A percentile compares a stretch with the other conserved stretches of the same genome.
These are phyloP conservation scores for Oryctolagus cuniculus DNA, from an alignment of 2,113 vertebrate genomes.

Conservation along the genomic window DNA sequence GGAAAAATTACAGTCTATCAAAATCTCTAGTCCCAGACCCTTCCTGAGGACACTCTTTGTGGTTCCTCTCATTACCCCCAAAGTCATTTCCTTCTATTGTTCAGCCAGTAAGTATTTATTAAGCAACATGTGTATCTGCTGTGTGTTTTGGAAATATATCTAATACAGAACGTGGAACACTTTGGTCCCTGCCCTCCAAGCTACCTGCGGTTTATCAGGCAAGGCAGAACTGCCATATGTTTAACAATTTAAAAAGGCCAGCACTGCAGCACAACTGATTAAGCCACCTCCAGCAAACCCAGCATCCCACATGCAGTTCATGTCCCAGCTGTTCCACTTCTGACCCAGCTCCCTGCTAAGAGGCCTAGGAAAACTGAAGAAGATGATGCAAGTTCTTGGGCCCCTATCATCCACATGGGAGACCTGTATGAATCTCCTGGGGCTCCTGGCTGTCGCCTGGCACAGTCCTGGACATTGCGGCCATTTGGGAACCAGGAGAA, in stretches of 20 bases:
- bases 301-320: too few species aligned
- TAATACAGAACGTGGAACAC: background rate
- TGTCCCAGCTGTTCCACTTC: too few species aligned
- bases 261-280: too few species aligned
- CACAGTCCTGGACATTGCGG: too few species aligned
- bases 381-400: too few species aligned
- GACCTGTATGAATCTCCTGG: too few species aligned
- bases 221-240: background rate
- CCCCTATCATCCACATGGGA: too few species aligned
- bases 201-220: background rate
- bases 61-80: background rate
- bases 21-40: background rate
- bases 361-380: too few species aligned
- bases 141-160: background rate
- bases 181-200: background rate
- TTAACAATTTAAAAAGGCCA: background rate
- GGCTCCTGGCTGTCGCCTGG: too few species aligned
- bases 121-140: background rate
- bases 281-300: too few species aligned
- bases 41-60: background rate
- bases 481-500: too few species aligned
- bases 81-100: slow-evolving; percentile 38
- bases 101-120: background rate
- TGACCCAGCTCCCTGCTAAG: too few species aligned
- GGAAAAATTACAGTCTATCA: background rate